These are phyloP conservation scores for Lipophrys pholis DNA, from an alignment of 2,113 vertebrate genomes.

Conservation along the genomic window DNA sequence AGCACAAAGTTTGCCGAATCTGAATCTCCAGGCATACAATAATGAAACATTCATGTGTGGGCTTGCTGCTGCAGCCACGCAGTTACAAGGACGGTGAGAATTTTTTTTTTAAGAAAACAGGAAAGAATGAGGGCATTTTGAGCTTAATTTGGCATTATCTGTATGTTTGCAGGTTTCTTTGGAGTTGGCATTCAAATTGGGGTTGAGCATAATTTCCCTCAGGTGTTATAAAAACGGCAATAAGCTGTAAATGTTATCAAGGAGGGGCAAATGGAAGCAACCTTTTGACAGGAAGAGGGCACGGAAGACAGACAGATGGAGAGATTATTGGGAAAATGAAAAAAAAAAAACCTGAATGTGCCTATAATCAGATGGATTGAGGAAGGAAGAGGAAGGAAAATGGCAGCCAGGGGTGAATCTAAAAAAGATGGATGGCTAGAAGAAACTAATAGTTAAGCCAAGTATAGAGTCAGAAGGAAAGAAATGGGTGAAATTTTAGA, in stretches of 20 bases:
- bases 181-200: slow-evolving; percentile 1
- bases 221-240: slow-evolving; percentile 29
- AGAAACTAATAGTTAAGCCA: slow-evolving; percentile 40
- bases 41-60: slow-evolving; percentile 40
- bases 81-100: slow-evolving; percentile 9
- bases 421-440: slow-evolving; percentile 19
- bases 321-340: slow-evolving; percentile 36
- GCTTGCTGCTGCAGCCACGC: slow-evolving; percentile 18
- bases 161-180: slow-evolving; percentile 6
- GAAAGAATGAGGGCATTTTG: slow-evolving; percentile 2
- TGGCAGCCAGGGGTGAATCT: slow-evolving; percentile 11
- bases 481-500: slow-evolving; percentile 27
- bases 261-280: slow-evolving; percentile 7
- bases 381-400: slow-evolving; percentile 1
- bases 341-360: slow-evolving; percentile 2
- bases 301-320: slow-evolving; percentile 16
- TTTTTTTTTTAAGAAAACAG: too few species aligned
- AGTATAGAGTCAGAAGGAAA: slow-evolving; percentile 33
- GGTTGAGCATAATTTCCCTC: slow-evolving; percentile 1
- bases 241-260: slow-evolving; percentile 21
- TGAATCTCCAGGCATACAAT: slow-evolving; percentile 24
- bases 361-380: slow-evolving; percentile 34
- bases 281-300: not conserved
- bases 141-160: not conserved
- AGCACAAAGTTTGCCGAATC: slow-evolving; percentile 1